Conservation (phyloP, 2,797 vertebrate genomes). For the Scomberomorus guttatus region DNA sequence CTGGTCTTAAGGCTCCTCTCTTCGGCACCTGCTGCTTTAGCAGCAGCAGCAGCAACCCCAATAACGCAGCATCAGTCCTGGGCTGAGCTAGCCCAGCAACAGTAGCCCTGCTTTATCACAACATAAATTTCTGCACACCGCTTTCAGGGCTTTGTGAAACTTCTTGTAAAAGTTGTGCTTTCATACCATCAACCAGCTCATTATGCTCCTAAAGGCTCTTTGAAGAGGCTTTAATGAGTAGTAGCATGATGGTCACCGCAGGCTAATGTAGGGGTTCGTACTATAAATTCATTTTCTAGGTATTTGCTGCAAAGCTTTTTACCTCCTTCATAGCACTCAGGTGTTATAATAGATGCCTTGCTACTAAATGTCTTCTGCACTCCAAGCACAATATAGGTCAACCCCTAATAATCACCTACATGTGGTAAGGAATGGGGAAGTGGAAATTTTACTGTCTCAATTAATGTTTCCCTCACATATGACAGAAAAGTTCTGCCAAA, state of each 20-base stretch:
- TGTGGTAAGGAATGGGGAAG: constrained; percentile 17
- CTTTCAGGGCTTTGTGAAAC: constrained; percentile 54
- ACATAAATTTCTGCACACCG: constrained; percentile 29
- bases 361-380: constrained; percentile 29
- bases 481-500: not conserved
- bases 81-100: constrained; percentile 47
- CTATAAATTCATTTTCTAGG: constrained; percentile 33
- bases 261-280: constrained; percentile 25
- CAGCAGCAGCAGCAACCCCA: constrained; percentile 22
- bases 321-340: constrained; percentile 41
- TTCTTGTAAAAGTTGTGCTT: constrained; percentile 72
- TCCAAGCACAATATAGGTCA: constrained; percentile 42
- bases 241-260: constrained; percentile 34
- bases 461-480: constrained; percentile 1
- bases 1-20: not conserved
- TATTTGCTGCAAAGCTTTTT: constrained; percentile 43
- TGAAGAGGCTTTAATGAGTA: constrained; percentile 66
- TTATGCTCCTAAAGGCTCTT: constrained; percentile 64
- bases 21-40: constrained; percentile 51
- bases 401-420: constrained; percentile 38
- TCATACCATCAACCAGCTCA: constrained; percentile 66
- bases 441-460: constrained; percentile 7
- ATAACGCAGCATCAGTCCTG: constrained; percentile 59
- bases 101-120: constrained; percentile 42
- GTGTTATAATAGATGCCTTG: constrained; percentile 36